phyloP scores from a whole-genome alignment of 2,888 invertebrate species.

The Sarcophaga subvicina region DNA sequence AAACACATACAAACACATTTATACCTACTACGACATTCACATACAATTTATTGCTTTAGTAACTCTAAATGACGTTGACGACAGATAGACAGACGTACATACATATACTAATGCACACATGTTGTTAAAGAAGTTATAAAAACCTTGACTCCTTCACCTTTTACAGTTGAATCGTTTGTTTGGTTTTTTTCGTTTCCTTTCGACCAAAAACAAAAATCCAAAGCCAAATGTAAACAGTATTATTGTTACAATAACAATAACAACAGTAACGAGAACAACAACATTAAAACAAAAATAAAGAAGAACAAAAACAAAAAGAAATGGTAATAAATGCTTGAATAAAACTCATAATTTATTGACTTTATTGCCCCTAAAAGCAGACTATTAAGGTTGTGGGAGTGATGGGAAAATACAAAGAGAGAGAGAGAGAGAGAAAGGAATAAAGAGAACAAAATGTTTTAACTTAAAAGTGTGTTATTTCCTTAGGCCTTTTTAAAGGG shows the following conservation, averaged over 20 bases:
- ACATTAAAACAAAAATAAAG: conserved; percentile 26
- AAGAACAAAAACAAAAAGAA: conserved; percentile 14
- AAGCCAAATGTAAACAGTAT: background rate
- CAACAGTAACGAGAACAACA: background rate
- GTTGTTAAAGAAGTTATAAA: conserved; percentile 23
- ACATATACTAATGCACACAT: background rate
- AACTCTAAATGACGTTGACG: background rate
- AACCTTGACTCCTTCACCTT: conserved; percentile 51
- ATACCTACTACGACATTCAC: background rate
- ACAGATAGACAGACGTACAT: background rate
- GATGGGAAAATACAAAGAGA: conserved; percentile 5
- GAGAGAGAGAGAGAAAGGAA: background rate
- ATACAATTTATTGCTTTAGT: background rate
- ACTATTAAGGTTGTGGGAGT: background rate
- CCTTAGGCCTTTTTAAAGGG: background rate
- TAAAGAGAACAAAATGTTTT: background rate
- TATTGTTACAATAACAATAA: background rate
- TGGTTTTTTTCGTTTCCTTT: background rate
- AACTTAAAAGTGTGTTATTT: background rate
- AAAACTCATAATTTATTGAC: conserved; percentile 51
- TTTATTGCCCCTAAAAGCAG: conserved; percentile 37
- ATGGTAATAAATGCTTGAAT: conserved; percentile 30
- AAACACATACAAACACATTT: background rate
- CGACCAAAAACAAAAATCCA: background rate
- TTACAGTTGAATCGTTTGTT: background rate